phyloP scores from a whole-genome alignment of 2,888 invertebrate species.

The Corbicula japonica region DNA sequence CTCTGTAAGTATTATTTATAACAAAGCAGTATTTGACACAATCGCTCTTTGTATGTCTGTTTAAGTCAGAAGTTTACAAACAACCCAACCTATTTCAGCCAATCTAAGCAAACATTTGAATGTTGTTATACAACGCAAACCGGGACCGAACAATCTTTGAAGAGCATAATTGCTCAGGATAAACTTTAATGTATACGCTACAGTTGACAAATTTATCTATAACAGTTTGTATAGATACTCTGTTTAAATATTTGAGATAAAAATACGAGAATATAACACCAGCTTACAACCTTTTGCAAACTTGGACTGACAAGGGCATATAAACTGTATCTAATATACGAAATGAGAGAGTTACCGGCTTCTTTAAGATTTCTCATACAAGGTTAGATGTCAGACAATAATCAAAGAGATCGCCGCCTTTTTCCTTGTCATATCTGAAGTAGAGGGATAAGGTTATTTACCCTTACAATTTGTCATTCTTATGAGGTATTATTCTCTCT shows the following conservation, averaged over 20 bases:
- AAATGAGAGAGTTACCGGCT: conserved; percentile 14
- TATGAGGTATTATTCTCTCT: no score
- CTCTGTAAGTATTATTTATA: no score
- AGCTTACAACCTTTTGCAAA: conserved; percentile 40
- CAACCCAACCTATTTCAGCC: conserved; percentile 1
- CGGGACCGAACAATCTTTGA: conserved; percentile 32
- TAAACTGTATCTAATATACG: conserved; percentile 13
- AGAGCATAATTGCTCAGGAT: conserved; percentile 39
- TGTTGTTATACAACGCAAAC: conserved; percentile 11
- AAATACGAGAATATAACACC: conserved; percentile 39
- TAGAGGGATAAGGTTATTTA: conserved; percentile 28
- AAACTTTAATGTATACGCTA: conserved; percentile 52
- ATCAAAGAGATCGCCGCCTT: conserved; percentile 23
- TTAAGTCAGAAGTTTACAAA: conserved; percentile 7
- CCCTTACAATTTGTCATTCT: conserved; percentile 31
- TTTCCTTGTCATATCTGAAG: conserved; percentile 34
- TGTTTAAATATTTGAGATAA: conserved; percentile 58
- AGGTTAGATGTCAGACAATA: conserved; percentile 21
- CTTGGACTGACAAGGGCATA: neutral
- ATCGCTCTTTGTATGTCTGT: conserved; percentile 13
- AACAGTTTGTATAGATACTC: conserved; percentile 61
- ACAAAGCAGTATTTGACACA: no score
- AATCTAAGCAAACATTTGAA: conserved; percentile 15
- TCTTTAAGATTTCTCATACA: conserved; percentile 22
- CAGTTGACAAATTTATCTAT: conserved; percentile 64